Evolutionary conservation across 2,797 vertebrate species (phyloP), one percentile per base, ranked within the genome.

Genomic region (Sebastes paucispinis): DNA sequence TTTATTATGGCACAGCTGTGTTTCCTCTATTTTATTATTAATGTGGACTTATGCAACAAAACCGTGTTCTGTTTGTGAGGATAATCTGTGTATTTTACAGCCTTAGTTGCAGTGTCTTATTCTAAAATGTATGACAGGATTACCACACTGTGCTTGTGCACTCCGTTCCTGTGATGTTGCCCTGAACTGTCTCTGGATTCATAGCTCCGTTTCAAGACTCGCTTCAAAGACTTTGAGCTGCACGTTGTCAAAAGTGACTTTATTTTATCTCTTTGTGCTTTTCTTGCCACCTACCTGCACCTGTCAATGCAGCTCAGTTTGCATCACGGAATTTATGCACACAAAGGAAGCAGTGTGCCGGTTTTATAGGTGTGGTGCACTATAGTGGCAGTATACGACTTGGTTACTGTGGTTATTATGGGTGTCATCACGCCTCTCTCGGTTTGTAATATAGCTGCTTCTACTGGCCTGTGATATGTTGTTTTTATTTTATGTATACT

Each of bases 141-240:
- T 75, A 70, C 12, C 31, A 3, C 9, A 16, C 64, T 73, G 11
- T 62, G 5, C 69, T 79, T 73, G 69, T 73, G 24, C 31, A 55
- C 34, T 31, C 27, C 64, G 57, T 31, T 75, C 18, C 39, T 31
- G 50, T 69, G 62, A 58, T 87, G 84, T 81, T 81, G 43, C 34
- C 64, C 55, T 34, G 69, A 83, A 81, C 16, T 79, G 62, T 69
- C 71, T 80, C 69, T 43, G 79, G 76, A 85, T 80, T 79, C 32
- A 13, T 12, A 57, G 82, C 20, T 76, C 79, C 12, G 50, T 86
- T 87, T 83, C 75, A 55, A 82, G 32, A 77, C 74, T 86, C 63
- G 31, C 81, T 75, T 92, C 82, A 91, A 87, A 91, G 64, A 52
- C 69, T 79, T 74, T 50, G 27, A 81, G 74, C 76, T 86, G 60